Evolutionary conservation across 2,113 vertebrate genomes (phyloP).

Genomic region (Pundamilia nyererei): DNA sequence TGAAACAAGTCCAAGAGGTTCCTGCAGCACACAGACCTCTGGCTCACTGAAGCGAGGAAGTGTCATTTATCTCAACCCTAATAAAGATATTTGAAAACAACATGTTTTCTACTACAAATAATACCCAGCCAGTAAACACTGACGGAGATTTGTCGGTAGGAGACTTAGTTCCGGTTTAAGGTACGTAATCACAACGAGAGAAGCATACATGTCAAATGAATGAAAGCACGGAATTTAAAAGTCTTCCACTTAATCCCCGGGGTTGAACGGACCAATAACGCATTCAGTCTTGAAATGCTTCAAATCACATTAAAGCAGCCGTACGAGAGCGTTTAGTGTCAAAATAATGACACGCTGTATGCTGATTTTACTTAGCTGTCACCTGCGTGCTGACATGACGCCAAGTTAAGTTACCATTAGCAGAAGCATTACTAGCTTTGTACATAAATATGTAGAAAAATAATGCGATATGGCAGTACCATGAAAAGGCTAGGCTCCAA

Average conservation of each 20-base stretch:
- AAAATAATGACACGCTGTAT: neutral
- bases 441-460: rapidly evolving
- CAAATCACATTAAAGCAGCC: neutral
- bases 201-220: neutral
- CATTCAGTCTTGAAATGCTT: rapidly evolving
- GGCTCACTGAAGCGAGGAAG: neutral
- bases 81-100: neutral
- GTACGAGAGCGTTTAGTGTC: neutral
- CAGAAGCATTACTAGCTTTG: neutral
- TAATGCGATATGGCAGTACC: neutral
- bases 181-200: neutral
- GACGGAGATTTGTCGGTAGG: neutral
- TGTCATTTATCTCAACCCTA: neutral
- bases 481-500: neutral
- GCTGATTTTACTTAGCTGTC: slow-evolving; percentile 11
- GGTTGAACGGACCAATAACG: neutral
- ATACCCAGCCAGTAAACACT: neutral
- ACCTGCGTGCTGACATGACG: neutral
- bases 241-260: rapidly evolving
- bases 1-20: neutral
- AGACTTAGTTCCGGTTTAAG: neutral
- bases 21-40: neutral
- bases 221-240: neutral
- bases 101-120: neutral
- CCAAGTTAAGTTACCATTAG: slow-evolving; percentile 22